Evolutionary conservation across 2,797 vertebrate genomes (phyloP).

Genomic region (Phoebastria nigripes): DNA sequence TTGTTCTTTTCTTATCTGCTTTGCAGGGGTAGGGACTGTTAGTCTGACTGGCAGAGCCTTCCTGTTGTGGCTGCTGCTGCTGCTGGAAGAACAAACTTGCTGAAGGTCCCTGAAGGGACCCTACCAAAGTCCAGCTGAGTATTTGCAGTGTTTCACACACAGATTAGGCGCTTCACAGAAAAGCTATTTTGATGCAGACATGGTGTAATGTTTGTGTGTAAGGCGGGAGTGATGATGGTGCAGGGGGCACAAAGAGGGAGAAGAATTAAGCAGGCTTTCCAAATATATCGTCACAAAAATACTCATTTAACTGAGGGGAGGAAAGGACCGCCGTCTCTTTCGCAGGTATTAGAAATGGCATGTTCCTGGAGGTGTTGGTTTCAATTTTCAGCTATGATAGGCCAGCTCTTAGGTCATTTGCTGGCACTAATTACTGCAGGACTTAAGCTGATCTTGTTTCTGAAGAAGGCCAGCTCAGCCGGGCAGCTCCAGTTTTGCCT

Average conservation of each 20-base stretch:
- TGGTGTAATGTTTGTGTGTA: background rate
- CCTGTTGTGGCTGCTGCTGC: background rate
- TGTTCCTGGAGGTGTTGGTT: background rate
- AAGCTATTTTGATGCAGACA: background rate
- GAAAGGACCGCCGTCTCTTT: rapidly evolving
- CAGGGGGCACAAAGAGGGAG: background rate
- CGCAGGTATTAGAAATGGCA: background rate
- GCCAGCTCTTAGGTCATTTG: background rate
- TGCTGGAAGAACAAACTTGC: background rate
- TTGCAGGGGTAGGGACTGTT: background rate
- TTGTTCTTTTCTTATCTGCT: background rate
- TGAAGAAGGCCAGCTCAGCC: background rate
- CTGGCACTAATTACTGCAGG: background rate
- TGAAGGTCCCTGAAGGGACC: background rate
- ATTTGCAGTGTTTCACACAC: background rate
- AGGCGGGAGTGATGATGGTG: background rate
- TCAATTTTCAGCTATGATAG: background rate
- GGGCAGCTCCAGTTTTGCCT: background rate
- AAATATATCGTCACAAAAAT: background rate
- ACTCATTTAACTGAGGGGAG: background rate
- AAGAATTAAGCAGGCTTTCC: background rate
- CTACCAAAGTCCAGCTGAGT: background rate
- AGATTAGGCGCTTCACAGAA: background rate
- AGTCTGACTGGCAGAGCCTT: background rate
- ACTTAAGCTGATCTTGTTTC: background rate